Percentiles rank a stretch among this genome's conserved stretches.
phyloP scores from a whole-genome alignment of 2,113 vertebrate species.

The Tupaia tana region DNA sequence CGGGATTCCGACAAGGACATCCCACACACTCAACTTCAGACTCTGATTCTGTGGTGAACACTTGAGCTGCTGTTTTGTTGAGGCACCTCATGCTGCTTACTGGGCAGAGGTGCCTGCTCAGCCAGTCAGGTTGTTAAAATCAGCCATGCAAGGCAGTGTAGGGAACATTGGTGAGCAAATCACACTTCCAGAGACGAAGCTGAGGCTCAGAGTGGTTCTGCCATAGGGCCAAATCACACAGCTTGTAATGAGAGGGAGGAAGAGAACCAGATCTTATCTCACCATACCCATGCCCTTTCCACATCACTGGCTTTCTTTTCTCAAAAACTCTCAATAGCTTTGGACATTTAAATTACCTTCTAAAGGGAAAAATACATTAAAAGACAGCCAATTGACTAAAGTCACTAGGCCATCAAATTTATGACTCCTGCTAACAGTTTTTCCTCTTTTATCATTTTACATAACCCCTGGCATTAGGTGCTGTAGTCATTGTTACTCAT shows the following conservation, averaged over 20 bases:
- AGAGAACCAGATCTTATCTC: not conserved
- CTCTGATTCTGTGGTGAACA: not conserved
- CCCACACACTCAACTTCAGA: not conserved
- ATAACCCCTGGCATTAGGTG: slow-evolving; percentile 34
- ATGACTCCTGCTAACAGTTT: slow-evolving; percentile 13
- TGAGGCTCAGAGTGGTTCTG: not conserved
- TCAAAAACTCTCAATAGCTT: slow-evolving; percentile 21
- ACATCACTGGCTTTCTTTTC: not conserved
- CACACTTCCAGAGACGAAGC: not conserved
- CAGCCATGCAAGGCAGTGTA: not conserved
- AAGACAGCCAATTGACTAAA: slow-evolving; percentile 24
- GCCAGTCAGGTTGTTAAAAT: not conserved
- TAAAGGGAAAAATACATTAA: slow-evolving; percentile 13
- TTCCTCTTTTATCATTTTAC: slow-evolving; percentile 53
- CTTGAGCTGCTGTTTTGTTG: not conserved
- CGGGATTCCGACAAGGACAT: not conserved
- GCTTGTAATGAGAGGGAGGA: not conserved
- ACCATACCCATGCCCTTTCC: not conserved
- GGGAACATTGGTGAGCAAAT: not conserved
- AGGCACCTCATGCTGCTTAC: not conserved
- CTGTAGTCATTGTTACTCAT: not conserved
- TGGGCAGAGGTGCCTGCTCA: not conserved
- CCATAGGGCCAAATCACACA: not conserved
- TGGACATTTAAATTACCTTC: slow-evolving; percentile 22
- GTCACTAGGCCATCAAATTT: not conserved